Percentiles rank a stretch among this genome's conserved stretches.
Evolutionary conservation across 2,888 invertebrate species (phyloP).

Genomic region (Drosophila nr. fundita): DNA sequence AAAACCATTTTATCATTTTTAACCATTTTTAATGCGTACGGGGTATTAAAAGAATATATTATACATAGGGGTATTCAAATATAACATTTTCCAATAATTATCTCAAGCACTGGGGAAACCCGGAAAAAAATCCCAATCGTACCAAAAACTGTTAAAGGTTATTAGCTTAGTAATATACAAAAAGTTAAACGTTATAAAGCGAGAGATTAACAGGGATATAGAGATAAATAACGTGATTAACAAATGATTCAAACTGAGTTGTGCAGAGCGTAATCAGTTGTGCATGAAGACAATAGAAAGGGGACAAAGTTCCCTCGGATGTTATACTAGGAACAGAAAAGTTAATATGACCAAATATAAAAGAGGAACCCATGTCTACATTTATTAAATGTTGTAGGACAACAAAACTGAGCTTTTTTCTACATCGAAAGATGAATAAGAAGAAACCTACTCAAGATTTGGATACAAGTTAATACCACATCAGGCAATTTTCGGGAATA

Average conservation of each 20-base stretch:
- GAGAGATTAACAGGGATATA: not conserved
- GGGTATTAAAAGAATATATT: not conserved
- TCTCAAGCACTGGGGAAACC: not conserved
- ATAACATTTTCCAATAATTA: not conserved
- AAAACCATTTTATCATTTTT: accelerated
- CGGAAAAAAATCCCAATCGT: not conserved
- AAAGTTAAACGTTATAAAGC: not conserved
- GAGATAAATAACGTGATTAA: not conserved
- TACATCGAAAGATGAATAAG: not conserved
- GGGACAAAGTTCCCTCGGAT: not conserved
- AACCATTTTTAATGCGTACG: not conserved
- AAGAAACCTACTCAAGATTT: not conserved
- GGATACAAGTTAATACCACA: not conserved
- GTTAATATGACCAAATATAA: not conserved
- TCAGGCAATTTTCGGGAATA: no score
- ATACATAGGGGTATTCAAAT: not conserved
- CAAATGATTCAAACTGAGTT: not conserved
- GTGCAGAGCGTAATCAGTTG: not conserved
- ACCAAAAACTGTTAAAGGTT: not conserved
- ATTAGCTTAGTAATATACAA: not conserved
- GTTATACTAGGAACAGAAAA: not conserved
- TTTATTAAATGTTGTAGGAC: not conserved
- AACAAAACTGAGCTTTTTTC: not conserved
- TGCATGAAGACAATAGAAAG: not conserved
- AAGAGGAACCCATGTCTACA: not conserved